phyloP scores from a whole-genome alignment of 53 echinoderm and acorn worm species.

The Paelopatides confundens region DNA sequence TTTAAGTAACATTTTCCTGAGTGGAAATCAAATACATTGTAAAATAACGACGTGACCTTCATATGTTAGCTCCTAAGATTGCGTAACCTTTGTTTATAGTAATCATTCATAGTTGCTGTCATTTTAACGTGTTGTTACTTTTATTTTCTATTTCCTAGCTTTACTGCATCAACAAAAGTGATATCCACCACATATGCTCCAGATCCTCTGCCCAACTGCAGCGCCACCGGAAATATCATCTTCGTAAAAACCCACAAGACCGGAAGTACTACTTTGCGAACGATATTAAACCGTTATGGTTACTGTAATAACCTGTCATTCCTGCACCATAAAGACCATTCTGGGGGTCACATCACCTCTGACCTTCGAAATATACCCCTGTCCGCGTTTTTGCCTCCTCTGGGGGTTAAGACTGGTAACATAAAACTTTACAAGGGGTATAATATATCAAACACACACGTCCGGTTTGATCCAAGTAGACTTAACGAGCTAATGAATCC shows the following conservation, averaged over 20 bases:
- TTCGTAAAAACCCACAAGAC: constrained; percentile 76
- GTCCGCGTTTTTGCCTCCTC: constrained; percentile 58
- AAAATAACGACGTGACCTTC: too few species aligned
- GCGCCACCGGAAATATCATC: constrained; percentile 42
- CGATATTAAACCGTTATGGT: constrained; percentile 62
- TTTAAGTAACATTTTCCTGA: too few species aligned
- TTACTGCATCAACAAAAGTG: neutral
- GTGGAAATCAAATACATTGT: too few species aligned
- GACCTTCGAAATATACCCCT: constrained; percentile 6
- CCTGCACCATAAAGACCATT: constrained; percentile 19
- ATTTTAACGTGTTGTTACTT: too few species aligned
- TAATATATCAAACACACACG: constrained; percentile 60
- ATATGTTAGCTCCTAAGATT: too few species aligned
- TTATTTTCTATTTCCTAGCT: neutral
- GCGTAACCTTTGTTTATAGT: too few species aligned
- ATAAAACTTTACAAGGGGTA: constrained; percentile 56
- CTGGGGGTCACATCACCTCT: constrained; percentile 52
- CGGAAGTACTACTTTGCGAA: constrained; percentile 64
- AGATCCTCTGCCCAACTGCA: neutral
- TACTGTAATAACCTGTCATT: constrained; percentile 51
- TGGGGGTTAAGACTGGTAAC: constrained; percentile 34
- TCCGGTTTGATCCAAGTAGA: constrained; percentile 25
- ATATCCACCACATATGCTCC: neutral
- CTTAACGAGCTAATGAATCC: constrained; percentile 66
- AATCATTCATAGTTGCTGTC: too few species aligned